A percentile compares a stretch with the other conserved stretches of the same genome.
phyloP scores from a whole-genome alignment of 1,140 invertebrate genomes.

The Drosophila tani region DNA sequence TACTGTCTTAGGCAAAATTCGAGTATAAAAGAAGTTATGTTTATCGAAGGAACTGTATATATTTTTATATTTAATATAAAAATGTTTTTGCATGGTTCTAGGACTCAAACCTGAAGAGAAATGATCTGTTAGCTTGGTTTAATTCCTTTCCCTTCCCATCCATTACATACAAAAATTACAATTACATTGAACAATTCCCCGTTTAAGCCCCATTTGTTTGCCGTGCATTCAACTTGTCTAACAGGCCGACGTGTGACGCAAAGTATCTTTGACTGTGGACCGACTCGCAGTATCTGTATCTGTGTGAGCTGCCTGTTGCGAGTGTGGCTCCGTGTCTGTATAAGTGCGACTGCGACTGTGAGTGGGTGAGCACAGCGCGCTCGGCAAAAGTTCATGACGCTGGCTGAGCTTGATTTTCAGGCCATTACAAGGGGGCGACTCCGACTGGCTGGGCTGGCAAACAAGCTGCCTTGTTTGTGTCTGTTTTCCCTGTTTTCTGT shows the following conservation, averaged over 20 bases:
- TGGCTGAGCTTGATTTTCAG: conserved; percentile 77
- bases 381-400: conserved; percentile 76
- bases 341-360: neutral
- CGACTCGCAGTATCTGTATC: conserved; percentile 38
- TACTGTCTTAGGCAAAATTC: too few relatives aligned
- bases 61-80: too few relatives aligned
- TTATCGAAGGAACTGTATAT: too few relatives aligned
- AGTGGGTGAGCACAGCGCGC: conserved; percentile 49
- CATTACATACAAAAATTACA: too few relatives aligned
- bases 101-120: neutral
- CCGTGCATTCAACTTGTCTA: conserved; percentile 55
- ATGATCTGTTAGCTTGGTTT: neutral
- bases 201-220: neutral
- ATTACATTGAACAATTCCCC: neutral
- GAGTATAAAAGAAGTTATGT: too few relatives aligned
- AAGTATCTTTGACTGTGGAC: conserved; percentile 63
- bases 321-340: conserved; percentile 6
- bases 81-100: too few relatives aligned
- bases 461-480: conserved; percentile 46
- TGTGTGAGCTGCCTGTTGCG: conserved; percentile 59
- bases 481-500: conserved; percentile 36
- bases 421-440: conserved; percentile 66
- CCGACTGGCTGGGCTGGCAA: conserved; percentile 38
- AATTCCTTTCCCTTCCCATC: neutral
- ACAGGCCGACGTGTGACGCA: conserved; percentile 65